These are phyloP conservation scores for Thysanoteuthis rhombus DNA, from an alignment of 2,888 invertebrate species.

Conservation along the genomic window DNA sequence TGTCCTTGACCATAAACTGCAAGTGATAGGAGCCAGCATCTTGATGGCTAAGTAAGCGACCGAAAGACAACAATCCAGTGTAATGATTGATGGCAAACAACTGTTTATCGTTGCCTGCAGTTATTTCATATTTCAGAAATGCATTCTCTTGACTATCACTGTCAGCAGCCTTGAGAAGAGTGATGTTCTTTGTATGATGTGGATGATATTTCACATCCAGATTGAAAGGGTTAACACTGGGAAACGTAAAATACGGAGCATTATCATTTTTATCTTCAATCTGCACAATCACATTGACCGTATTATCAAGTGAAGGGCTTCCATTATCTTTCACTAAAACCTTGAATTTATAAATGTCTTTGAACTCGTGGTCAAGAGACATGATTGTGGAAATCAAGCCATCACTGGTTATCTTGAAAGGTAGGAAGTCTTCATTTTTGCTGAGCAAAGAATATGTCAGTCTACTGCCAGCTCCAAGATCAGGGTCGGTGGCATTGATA, in stretches of 20 bases:
- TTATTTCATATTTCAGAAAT: constrained; percentile 12
- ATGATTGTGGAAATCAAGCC: constrained; percentile 26
- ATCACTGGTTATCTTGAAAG: constrained; percentile 19
- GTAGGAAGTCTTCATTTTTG: constrained; percentile 17
- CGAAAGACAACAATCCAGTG: background rate
- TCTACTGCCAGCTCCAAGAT: constrained; percentile 16
- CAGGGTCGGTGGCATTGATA: constrained; percentile 26
- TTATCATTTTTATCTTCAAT: constrained; percentile 25
- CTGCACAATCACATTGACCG: background rate
- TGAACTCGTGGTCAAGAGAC: constrained; percentile 12
- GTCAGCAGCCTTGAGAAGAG: background rate
- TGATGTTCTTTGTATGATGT: constrained; percentile 23
- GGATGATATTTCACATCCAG: background rate
- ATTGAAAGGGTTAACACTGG: constrained; percentile 13
- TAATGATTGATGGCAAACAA: constrained; percentile 12
- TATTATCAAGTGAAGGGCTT: constrained; percentile 15
- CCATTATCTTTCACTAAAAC: constrained; percentile 27
- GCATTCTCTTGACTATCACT: constrained; percentile 17
- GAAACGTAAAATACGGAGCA: constrained; percentile 22
- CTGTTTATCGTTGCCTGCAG: background rate
- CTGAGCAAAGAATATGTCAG: constrained; percentile 19
- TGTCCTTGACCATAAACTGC: background rate
- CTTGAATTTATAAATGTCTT: constrained; percentile 17
- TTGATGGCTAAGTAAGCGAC: background rate
- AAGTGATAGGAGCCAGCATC: background rate